phyloP scores from a whole-genome alignment of 2,113 vertebrate species.

The Chiloscyllium plagiosum region DNA sequence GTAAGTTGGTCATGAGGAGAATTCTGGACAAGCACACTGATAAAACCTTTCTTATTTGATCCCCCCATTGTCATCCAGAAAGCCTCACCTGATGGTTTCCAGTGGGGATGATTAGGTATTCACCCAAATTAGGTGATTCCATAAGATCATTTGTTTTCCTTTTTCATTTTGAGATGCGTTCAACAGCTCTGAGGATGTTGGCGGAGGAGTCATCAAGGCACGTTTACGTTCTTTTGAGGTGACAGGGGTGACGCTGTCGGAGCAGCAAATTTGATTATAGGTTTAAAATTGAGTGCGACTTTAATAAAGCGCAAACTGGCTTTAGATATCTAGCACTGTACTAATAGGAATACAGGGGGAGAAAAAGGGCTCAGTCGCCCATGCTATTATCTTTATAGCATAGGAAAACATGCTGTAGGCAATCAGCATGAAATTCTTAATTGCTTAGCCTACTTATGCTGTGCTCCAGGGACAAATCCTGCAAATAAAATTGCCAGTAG shows the following conservation, averaged over 20 bases:
- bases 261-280: slow-evolving; percentile 50
- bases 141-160: slow-evolving; percentile 52
- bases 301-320: slow-evolving; percentile 61
- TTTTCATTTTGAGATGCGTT: slow-evolving; percentile 29
- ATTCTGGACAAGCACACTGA: background rate
- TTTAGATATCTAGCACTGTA: slow-evolving; percentile 43
- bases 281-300: slow-evolving; percentile 57
- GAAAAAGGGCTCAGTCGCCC: slow-evolving; percentile 48
- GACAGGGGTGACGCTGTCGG: background rate
- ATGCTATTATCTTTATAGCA: slow-evolving; percentile 76
- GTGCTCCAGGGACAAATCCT: slow-evolving; percentile 71
- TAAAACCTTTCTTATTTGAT: background rate
- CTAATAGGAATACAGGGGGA: slow-evolving; percentile 32
- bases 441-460: slow-evolving; percentile 75
- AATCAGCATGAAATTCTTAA: slow-evolving; percentile 86
- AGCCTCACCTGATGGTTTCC: background rate
- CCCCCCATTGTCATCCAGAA: background rate
- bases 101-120: background rate
- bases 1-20: background rate
- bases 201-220: background rate
- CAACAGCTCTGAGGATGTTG: background rate
- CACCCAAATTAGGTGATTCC: slow-evolving; percentile 44
- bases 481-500: slow-evolving; percentile 56
- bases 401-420: slow-evolving; percentile 77
- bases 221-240: slow-evolving; percentile 6